These are phyloP conservation scores for Bos javanicus DNA, from an alignment of 2,113 vertebrate species.

Conservation along the genomic window DNA sequence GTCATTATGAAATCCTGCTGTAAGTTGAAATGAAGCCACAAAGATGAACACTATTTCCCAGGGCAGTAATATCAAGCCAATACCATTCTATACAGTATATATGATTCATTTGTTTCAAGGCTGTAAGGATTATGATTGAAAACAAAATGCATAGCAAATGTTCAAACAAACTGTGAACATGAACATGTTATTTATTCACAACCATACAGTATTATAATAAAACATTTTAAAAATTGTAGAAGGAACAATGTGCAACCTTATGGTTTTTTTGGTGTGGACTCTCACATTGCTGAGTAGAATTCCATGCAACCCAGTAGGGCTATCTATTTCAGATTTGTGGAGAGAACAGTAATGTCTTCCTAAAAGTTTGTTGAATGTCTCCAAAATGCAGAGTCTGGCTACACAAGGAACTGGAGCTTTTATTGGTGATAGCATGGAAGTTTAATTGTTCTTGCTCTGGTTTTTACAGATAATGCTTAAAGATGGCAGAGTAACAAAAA, in stretches of 20 bases:
- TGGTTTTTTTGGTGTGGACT: not conserved
- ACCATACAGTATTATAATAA: not conserved
- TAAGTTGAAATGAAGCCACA: not conserved
- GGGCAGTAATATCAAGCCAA: not conserved
- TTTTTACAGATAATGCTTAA: not conserved
- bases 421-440: not conserved
- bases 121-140: conserved; percentile 29
- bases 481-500: not conserved
- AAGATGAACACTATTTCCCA: conserved; percentile 13
- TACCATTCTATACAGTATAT: not conserved
- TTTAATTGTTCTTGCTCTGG: conserved; percentile 2
- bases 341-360: not conserved
- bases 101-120: conserved; percentile 15
- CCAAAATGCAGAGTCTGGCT: not conserved
- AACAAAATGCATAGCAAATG: conserved; percentile 16
- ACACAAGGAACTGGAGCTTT: not conserved
- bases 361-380: not conserved
- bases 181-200: conserved; percentile 43
- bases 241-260: not conserved
- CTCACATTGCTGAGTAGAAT: not conserved
- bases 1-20: conserved; percentile 56
- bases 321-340: not conserved
- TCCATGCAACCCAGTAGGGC: not conserved
- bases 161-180: not conserved
- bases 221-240: conserved; percentile 14